phyloP scores from a whole-genome alignment of 2,113 vertebrate species.

The Zonotrichia leucophrys region DNA sequence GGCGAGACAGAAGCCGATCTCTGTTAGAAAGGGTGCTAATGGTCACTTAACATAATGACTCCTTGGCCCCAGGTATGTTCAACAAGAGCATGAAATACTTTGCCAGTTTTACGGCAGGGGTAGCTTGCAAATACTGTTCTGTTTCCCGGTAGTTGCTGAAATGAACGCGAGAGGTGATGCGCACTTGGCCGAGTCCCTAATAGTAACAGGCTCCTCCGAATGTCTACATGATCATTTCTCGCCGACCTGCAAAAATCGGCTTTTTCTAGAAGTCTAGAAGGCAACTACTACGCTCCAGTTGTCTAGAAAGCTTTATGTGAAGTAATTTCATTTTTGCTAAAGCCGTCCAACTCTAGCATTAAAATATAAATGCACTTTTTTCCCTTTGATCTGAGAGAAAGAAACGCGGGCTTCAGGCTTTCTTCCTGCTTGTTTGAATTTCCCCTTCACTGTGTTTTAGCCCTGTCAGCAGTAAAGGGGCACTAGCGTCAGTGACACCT shows the following conservation, averaged over 20 bases:
- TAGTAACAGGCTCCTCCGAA: too few species aligned
- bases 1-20: not conserved
- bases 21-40: not conserved
- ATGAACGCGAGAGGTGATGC: not conserved
- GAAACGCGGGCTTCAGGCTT: not conserved
- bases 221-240: not conserved
- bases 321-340: not conserved
- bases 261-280: not conserved
- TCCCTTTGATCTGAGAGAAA: not conserved
- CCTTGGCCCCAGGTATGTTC: not conserved
- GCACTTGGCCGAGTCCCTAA: not conserved
- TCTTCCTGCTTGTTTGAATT: not conserved
- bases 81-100: not conserved
- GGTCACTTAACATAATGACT: conserved; percentile 20
- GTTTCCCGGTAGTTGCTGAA: not conserved
- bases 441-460: not conserved
- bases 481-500: rapidly evolving
- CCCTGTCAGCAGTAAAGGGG: too few species aligned
- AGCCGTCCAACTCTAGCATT: not conserved
- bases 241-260: not conserved
- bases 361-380: not conserved
- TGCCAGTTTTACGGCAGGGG: not conserved
- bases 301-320: not conserved
- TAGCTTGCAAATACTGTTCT: not conserved
- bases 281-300: not conserved